Conservation (phyloP, 2,888 invertebrate species). For the Panzeria rudis region DNA sequence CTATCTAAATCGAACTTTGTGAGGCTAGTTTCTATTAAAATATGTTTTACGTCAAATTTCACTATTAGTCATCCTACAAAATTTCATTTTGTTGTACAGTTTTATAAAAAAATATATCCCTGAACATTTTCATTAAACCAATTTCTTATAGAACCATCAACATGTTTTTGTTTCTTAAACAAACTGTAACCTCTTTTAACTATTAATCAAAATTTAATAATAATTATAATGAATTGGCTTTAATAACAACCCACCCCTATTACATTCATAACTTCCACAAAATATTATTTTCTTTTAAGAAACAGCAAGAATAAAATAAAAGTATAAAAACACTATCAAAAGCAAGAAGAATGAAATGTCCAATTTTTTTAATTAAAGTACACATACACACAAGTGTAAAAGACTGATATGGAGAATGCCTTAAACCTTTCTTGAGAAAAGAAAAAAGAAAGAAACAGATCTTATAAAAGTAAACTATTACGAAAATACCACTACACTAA, state of each 20-base stretch:
- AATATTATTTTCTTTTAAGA: not conserved
- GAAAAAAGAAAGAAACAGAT: not conserved
- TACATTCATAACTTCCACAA: not conserved
- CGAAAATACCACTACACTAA: not conserved
- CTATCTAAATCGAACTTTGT: no score
- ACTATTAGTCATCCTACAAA: no score
- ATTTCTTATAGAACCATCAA: no score
- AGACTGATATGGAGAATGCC: slow-evolving; percentile 65
- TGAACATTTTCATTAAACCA: not conserved
- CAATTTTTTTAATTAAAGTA: slow-evolving; percentile 54
- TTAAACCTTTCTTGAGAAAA: slow-evolving; percentile 9
- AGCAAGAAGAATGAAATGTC: not conserved
- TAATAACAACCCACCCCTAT: slow-evolving; percentile 2
- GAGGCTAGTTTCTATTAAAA: no score
- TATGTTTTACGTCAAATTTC: no score
- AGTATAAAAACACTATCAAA: not conserved
- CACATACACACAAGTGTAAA: slow-evolving; percentile 59
- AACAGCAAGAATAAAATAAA: not conserved
- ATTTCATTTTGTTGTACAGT: no score
- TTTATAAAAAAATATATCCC: no score
- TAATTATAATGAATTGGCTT: not conserved
- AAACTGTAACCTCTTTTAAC: no score
- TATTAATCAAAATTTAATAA: slow-evolving; percentile 32
- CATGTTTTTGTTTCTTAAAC: not conserved
- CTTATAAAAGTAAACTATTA: not conserved